phyloP scores from a whole-genome alignment of 1,140 invertebrate species.

The Eumaeus atala region DNA sequence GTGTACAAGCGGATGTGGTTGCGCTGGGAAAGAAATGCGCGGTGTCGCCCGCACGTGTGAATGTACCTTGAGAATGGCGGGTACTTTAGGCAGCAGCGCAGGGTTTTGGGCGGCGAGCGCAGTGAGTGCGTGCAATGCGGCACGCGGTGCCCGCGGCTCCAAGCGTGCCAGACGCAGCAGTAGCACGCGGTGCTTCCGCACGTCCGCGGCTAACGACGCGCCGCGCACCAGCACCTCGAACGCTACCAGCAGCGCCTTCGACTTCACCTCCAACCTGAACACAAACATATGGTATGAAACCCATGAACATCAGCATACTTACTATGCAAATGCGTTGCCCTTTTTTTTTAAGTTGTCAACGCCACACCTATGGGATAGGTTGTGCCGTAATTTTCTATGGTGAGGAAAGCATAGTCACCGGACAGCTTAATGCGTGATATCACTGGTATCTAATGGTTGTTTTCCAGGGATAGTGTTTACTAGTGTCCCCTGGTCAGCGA shows the following conservation, averaged over 20 bases:
- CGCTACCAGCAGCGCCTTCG: constrained; percentile 93
- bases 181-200: constrained; percentile 80
- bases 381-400: too few species aligned
- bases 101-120: constrained; percentile 90
- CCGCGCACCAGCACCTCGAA: constrained; percentile 94
- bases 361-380: too few species aligned
- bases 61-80: constrained; percentile 89
- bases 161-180: constrained; percentile 91
- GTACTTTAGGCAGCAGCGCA: constrained; percentile 88
- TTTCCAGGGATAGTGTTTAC: too few species aligned
- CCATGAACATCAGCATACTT: too few species aligned
- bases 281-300: background rate
- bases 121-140: constrained; percentile 95
- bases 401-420: too few species aligned
- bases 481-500: too few species aligned
- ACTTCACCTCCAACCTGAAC: constrained; percentile 90
- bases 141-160: constrained; percentile 94
- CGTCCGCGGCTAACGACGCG: constrained; percentile 83
- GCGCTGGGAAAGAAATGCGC: too few species aligned
- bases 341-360: too few species aligned
- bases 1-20: too few species aligned
- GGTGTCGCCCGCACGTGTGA: background rate
- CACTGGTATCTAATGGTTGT: too few species aligned
- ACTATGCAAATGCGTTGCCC: too few species aligned
- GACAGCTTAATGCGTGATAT: too few species aligned